phyloP scores from a whole-genome alignment of 2,888 invertebrate genomes.

The Sisyra terminalis region DNA sequence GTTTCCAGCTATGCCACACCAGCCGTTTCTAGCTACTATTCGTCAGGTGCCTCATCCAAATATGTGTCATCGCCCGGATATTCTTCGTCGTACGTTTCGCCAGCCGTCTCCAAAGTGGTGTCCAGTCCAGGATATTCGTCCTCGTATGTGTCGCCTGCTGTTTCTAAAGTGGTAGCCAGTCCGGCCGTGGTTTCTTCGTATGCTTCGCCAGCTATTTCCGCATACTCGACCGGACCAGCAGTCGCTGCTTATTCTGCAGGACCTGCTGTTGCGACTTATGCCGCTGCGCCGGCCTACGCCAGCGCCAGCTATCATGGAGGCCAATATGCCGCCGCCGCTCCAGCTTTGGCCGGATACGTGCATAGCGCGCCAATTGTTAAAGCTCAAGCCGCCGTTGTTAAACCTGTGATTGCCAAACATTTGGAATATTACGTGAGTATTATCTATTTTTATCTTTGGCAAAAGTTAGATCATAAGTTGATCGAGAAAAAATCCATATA shows the following conservation, averaged over 20 bases:
- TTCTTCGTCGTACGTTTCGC: constrained; percentile 8
- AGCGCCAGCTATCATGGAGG: constrained; percentile 30
- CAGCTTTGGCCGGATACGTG: constrained; percentile 12
- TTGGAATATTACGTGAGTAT: constrained; percentile 44
- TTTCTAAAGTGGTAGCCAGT: constrained; percentile 14
- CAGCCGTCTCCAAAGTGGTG: constrained; percentile 8
- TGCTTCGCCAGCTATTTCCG: constrained; percentile 16
- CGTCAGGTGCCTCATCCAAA: constrained; percentile 6
- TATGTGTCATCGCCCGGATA: constrained; percentile 3
- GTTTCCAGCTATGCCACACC: constrained; percentile 7
- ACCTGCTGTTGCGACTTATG: constrained; percentile 15
- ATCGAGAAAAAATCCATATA: neutral
- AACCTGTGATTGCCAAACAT: constrained; percentile 41
- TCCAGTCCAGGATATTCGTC: constrained; percentile 15
- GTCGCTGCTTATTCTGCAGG: constrained; percentile 17
- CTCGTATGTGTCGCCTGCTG: constrained; percentile 18
- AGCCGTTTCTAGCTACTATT: constrained; percentile 2
- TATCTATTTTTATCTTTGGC: neutral
- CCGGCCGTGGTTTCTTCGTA: constrained; percentile 12
- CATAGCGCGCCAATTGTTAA: constrained; percentile 8
- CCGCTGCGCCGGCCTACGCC: constrained; percentile 21
- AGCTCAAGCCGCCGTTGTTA: constrained; percentile 18
- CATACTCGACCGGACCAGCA: constrained; percentile 24
- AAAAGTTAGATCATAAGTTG: neutral
- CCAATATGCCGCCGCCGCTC: constrained; percentile 19